Percentiles rank a stretch among this genome's conserved stretches.
Evolutionary conservation across 2,113 vertebrate genomes (phyloP).

Genomic region (Ptychochromis oligacanthus): DNA sequence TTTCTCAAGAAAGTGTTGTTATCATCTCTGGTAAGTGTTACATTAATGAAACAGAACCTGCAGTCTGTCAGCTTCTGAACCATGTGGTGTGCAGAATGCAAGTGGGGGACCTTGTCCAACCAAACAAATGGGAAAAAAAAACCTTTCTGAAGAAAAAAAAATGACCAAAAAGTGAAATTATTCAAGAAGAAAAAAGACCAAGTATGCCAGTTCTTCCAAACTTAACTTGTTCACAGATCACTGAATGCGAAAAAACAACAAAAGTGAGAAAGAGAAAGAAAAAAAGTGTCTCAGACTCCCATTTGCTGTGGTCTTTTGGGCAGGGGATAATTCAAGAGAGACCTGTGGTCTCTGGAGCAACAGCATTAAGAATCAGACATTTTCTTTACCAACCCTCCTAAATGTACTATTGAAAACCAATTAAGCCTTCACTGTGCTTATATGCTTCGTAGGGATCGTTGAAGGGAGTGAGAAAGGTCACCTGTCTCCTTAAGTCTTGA

Average conservation of each 20-base stretch:
- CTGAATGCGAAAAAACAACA: neutral
- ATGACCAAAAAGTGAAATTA: constrained; percentile 1
- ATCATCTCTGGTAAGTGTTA: constrained; percentile 47
- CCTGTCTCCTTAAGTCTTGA: constrained; percentile 36
- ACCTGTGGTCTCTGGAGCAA: constrained; percentile 50
- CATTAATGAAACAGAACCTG: constrained; percentile 32
- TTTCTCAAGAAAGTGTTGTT: constrained; percentile 10
- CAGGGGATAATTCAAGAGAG: constrained; percentile 40
- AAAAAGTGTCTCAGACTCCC: neutral
- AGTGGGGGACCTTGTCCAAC: neutral
- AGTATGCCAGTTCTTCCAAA: neutral
- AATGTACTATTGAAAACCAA: constrained; percentile 75
- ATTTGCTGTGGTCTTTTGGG: constrained; percentile 21
- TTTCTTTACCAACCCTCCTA: constrained; percentile 43
- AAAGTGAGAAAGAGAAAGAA: neutral
- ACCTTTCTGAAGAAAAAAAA: constrained; percentile 27
- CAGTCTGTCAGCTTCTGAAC: constrained; percentile 42
- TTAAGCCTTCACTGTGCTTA: constrained; percentile 56
- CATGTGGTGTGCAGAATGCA: constrained; percentile 24
- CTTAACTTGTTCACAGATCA: neutral
- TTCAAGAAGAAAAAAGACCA: constrained; percentile 1
- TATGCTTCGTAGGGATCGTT: constrained; percentile 50
- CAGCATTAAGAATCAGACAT: constrained; percentile 33
- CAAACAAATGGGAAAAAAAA: constrained; percentile 34
- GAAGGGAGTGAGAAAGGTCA: constrained; percentile 65